Evolutionary conservation across 1,140 invertebrate genomes (phyloP).

Genomic region (Dendroctonus ponderosae): DNA sequence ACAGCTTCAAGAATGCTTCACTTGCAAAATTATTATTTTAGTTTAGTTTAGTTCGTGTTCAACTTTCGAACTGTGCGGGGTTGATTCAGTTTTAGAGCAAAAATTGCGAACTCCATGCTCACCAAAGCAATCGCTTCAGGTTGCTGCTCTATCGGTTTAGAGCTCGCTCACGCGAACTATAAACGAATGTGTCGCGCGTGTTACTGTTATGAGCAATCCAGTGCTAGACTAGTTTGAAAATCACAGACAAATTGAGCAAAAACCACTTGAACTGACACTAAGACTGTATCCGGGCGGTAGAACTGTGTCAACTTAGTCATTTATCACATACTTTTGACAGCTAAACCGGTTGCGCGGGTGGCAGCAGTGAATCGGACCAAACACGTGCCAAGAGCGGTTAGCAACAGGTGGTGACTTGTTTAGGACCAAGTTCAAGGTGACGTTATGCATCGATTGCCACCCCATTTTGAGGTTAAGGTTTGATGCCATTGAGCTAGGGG

Average conservation of each 20-base stretch:
- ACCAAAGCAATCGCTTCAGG: too few relatives aligned
- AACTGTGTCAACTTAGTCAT: constrained; percentile 9
- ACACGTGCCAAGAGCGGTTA: constrained; percentile 29
- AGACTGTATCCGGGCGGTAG: constrained; percentile 1
- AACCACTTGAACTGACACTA: background rate
- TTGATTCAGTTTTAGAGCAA: too few relatives aligned
- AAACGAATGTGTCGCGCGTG: too few relatives aligned
- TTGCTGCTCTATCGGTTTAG: too few relatives aligned
- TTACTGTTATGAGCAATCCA: too few relatives aligned
- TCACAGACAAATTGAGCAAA: too few relatives aligned
- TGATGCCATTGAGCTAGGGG: constrained; percentile 6
- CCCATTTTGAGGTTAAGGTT: constrained; percentile 27
- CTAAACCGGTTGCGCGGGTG: background rate
- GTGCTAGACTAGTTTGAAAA: too few relatives aligned
- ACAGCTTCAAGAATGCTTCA: constrained; percentile 36
- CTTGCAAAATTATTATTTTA: constrained; percentile 46
- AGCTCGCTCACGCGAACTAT: too few relatives aligned
- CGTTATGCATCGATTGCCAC: constrained; percentile 34
- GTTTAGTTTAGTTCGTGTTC: constrained; percentile 33
- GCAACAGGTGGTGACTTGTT: constrained; percentile 33
- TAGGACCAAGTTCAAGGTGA: constrained; percentile 45
- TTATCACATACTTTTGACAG: constrained; percentile 7
- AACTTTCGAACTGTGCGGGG: constrained; percentile 15
- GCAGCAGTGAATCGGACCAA: background rate
- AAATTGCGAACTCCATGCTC: too few relatives aligned